Percentiles rank a stretch among this genome's conserved stretches.
phyloP scores from a whole-genome alignment of 2,888 invertebrate genomes.

The Yponomeuta cagnagella region DNA sequence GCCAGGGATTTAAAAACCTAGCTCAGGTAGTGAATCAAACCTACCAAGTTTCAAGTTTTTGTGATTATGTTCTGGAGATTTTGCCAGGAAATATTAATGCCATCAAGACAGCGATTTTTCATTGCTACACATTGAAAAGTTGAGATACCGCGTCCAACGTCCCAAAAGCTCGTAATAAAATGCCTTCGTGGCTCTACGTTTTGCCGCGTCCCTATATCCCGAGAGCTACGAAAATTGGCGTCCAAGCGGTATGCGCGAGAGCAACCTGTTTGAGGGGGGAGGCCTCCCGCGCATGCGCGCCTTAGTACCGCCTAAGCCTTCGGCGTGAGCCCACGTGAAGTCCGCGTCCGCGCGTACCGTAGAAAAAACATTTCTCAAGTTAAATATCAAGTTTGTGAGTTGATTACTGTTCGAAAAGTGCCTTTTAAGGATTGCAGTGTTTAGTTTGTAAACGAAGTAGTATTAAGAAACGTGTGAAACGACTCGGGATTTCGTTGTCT shows the following conservation, averaged over 20 bases:
- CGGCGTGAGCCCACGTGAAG: constrained; percentile 41
- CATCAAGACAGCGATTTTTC: no score
- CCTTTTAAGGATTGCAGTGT: constrained; percentile 63
- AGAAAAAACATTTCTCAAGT: constrained; percentile 33
- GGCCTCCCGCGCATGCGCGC: constrained; percentile 24
- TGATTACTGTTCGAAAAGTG: constrained; percentile 26
- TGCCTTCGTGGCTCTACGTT: constrained; percentile 29
- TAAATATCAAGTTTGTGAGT: constrained; percentile 15
- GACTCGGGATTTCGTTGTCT: constrained; percentile 10
- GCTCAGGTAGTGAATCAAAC: no score
- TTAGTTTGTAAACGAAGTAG: neutral
- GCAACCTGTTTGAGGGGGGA: constrained; percentile 59
- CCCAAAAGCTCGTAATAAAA: constrained; percentile 6
- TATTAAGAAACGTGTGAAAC: constrained; percentile 8
- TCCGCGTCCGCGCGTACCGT: constrained; percentile 32
- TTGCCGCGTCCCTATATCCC: constrained; percentile 42
- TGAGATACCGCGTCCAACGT: neutral
- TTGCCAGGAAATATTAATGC: no score
- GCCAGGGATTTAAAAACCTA: no score
- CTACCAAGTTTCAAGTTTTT: no score
- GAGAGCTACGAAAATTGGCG: constrained; percentile 63
- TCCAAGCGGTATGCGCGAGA: constrained; percentile 58
- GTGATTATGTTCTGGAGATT: no score
- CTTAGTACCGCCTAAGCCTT: constrained; percentile 46
- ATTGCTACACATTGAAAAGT: no score